Evolutionary conservation across 2,113 vertebrate genomes (phyloP), one percentile per base, ranked within the genome.

Genomic region (Mystacornis crossleyi): DNA sequence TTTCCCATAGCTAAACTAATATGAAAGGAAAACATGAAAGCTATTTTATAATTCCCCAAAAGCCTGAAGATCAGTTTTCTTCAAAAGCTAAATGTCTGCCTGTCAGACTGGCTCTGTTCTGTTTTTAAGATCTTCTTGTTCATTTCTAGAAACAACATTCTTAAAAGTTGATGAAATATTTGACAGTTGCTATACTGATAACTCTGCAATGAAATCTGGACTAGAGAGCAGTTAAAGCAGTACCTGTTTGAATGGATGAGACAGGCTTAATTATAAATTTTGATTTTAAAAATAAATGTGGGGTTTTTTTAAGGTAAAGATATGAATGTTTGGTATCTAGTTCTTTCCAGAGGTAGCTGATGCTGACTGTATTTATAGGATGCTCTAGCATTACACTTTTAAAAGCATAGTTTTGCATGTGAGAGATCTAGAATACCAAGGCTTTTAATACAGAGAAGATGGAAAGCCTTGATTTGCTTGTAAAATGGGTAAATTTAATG

Each of bases 21-120:
- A 45, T 40, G 57, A 93, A 93, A 91, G 70, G 40, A 64, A 91
- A 95, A 91, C 91, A 94, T 87, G 62, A 93, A 96, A 96, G 81
- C 70, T 93, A 3, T 81, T 96, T 87, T 69, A 81, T 87, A 91
- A 80, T 87, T 96, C 48, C 3, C 80, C 11, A 69, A 65, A 60
- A 79, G 67, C 73, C 58, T 75, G 55, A 86, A 92, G 77, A 79
- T 61, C 48, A n/a, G 23, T 80, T 93, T 94, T 87, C 77, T 94
- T 89, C 57, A 87, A 72, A 90, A 87, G 78, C 73, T 87, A 40
- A 85, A 83, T 90, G 79, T 73, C 73, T 93, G 71, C 50, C 47
- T 93, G 95, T 95, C 93, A 94, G 45, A 81, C 79, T 57, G 73
- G 50, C 48, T 93, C 34, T 92, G 57, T 93, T 96, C 84, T 91